phyloP scores from a whole-genome alignment of 2,113 vertebrate genomes.

The Gobius niger region DNA sequence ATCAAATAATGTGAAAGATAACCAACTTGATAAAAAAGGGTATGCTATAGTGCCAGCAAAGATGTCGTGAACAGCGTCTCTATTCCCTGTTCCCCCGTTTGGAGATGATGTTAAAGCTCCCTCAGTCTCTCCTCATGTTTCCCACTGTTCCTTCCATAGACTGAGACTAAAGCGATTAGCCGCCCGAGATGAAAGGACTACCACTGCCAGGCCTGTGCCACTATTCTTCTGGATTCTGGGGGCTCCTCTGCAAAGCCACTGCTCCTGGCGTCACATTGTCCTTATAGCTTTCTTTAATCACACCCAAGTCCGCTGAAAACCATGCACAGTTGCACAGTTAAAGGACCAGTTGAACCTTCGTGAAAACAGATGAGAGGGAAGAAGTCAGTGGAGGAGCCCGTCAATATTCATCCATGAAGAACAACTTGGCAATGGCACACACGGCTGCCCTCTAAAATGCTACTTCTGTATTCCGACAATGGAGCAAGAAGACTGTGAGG shows the following conservation, averaged over 20 bases:
- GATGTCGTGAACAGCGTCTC: background rate
- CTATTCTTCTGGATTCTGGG: slow-evolving; percentile 25
- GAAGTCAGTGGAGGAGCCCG: slow-evolving; percentile 13
- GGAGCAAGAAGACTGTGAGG: background rate
- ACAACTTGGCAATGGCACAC: slow-evolving; percentile 41
- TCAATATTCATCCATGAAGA: slow-evolving; percentile 39
- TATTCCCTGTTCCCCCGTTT: slow-evolving; percentile 8
- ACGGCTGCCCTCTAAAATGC: slow-evolving; percentile 14
- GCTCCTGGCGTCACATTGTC: slow-evolving; percentile 31
- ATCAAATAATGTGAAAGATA: too few species aligned
- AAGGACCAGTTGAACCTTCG: slow-evolving; percentile 22
- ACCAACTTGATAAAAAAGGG: slow-evolving; percentile 16
- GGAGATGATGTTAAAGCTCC: slow-evolving; percentile 22
- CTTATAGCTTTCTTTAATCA: slow-evolving; percentile 44
- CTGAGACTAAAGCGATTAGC: slow-evolving; percentile 60
- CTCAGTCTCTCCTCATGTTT: slow-evolving; percentile 31
- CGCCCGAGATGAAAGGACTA: slow-evolving; percentile 43
- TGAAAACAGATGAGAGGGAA: slow-evolving; percentile 26
- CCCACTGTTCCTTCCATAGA: slow-evolving; percentile 39
- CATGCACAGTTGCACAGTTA: slow-evolving; percentile 10
- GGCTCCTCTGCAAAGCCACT: slow-evolving; percentile 40
- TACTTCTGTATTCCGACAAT: slow-evolving; percentile 26
- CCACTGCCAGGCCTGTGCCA: slow-evolving; percentile 39
- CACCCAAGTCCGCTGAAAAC: slow-evolving; percentile 16
- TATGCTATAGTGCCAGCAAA: background rate